These are phyloP conservation scores for Ophthalmotilapia sp. DNA, from an alignment of 2,113 vertebrate genomes.

Conservation along the genomic window DNA sequence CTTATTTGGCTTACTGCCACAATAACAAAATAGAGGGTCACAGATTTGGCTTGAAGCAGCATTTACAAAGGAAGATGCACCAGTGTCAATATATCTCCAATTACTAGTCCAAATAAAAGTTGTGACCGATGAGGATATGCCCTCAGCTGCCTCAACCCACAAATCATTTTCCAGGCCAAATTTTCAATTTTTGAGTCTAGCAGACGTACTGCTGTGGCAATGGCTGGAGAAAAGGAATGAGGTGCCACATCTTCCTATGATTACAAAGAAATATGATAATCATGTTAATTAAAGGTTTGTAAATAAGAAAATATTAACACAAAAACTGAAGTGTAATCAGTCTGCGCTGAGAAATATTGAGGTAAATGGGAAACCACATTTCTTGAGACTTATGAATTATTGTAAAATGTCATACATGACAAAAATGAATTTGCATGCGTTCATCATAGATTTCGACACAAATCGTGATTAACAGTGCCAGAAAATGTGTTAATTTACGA, in stretches of 20 bases:
- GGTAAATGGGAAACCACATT: not conserved
- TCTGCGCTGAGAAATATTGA: not conserved
- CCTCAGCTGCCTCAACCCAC: not conserved
- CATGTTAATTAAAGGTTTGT: not conserved
- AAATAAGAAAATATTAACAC: not conserved
- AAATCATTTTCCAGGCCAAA: not conserved
- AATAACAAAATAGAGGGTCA: not conserved
- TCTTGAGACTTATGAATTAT: not conserved
- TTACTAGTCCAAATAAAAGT: not conserved
- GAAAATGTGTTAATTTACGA: accelerated
- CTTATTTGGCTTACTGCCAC: not conserved
- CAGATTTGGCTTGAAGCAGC: not conserved
- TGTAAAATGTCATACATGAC: not conserved
- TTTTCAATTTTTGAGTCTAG: not conserved
- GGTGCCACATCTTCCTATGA: not conserved
- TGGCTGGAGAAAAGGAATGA: not conserved
- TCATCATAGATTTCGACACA: not conserved
- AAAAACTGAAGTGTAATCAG: not conserved
- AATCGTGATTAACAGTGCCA: not conserved
- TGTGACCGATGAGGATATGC: not conserved
- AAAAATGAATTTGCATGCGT: not conserved
- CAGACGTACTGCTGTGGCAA: not conserved
- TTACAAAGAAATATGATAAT: not conserved
- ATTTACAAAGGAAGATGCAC: not conserved
- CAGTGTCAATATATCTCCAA: not conserved